Percentiles rank a stretch among this genome's conserved stretches.
Conservation (phyloP, 2,113 vertebrate species). For the Phocoena sinus region DNA sequence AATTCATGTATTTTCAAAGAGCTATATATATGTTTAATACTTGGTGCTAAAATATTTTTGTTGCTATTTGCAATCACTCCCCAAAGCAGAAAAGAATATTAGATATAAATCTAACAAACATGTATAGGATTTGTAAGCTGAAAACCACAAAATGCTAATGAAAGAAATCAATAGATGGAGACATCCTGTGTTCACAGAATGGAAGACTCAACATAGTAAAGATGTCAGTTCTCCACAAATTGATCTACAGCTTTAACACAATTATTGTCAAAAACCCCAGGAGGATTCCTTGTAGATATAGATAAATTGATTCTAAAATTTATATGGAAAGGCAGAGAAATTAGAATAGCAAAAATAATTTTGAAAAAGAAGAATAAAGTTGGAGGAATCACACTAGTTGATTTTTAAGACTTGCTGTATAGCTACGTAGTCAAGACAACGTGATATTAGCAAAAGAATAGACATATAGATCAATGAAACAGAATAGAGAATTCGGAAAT, state of each 20-base stretch:
- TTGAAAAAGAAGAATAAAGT: not conserved
- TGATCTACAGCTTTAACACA: not conserved
- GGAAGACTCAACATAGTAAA: not conserved
- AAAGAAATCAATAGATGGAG: not conserved
- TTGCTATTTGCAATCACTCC: not conserved
- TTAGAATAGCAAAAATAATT: not conserved
- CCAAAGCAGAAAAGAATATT: not conserved
- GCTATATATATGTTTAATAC: not conserved
- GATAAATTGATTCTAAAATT: not conserved
- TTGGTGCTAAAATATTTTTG: not conserved
- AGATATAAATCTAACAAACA: not conserved
- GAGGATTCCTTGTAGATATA: not conserved
- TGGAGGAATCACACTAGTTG: not conserved
- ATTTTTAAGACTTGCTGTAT: not conserved
- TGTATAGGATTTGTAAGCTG: not conserved
- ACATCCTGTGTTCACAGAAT: not conserved
- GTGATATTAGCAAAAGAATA: not conserved
- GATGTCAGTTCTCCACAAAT: not conserved
- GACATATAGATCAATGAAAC: not conserved
- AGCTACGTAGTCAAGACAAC: not conserved
- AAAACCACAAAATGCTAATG: not conserved
- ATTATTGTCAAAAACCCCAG: not conserved
- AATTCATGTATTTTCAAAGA: not conserved
- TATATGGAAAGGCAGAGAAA: not conserved
- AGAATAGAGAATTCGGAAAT: not conserved